Evolutionary conservation across 2,113 vertebrate genomes (phyloP).

Genomic region (Gracilinanus agilis): DNA sequence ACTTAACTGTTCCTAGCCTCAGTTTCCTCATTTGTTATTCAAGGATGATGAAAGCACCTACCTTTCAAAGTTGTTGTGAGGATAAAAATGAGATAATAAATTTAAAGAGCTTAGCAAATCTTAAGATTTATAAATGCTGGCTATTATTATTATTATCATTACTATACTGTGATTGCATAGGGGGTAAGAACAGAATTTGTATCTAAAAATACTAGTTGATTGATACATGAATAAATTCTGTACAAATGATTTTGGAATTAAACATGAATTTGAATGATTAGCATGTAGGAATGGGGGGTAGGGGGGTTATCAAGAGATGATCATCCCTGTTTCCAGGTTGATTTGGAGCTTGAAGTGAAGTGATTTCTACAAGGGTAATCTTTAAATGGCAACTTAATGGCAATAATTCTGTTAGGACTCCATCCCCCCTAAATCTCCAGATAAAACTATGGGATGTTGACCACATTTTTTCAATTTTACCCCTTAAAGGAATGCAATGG

Average conservation of each 20-base stretch:
- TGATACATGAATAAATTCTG: background rate
- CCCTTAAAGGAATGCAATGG: background rate
- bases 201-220: background rate
- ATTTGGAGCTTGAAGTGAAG: background rate
- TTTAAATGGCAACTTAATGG: background rate
- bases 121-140: background rate
- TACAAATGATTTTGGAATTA: background rate
- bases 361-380: background rate
- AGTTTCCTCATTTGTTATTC: background rate
- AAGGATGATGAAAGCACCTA: background rate
- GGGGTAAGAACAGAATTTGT: background rate
- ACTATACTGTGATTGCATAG: background rate
- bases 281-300: background rate
- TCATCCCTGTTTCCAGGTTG: background rate
- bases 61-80: background rate
- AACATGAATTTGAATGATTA: background rate
- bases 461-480: background rate
- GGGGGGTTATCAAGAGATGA: background rate
- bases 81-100: background rate
- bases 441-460: background rate
- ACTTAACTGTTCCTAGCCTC: background rate
- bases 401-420: background rate
- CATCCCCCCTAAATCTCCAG: background rate
- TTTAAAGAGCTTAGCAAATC: background rate
- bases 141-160: background rate